Evolutionary conservation across 1,140 invertebrate species (phyloP), one percentile per base, ranked within the genome.

Genomic region (Metaphire vulgaris): DNA sequence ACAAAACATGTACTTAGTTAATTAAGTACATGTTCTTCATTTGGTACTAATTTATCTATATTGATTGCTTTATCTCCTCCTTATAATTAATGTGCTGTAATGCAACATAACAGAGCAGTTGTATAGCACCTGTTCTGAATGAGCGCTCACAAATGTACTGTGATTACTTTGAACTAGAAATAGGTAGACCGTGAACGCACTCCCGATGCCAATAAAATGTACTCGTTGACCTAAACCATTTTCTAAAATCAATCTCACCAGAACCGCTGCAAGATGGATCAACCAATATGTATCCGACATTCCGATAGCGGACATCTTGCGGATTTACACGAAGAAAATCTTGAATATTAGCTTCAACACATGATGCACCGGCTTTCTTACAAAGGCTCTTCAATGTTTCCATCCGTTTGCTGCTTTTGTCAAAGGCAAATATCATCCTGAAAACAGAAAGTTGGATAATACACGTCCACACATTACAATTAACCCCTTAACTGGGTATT

Each of bases 191-290:
- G n/a, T n/a, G n/a, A n/a, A n/a, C n/a, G n/a, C n/a, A n/a, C n/a
- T n/a, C n/a, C n/a, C n/a, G 41, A 56, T 6, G 41, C 41, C 41
- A 56, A 56, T 12, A 21, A 6, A 6, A 56, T 56, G 41, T 6
- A 56, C 21, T 6, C 21, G 41, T 6, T 56, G 41, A 21, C 41
- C 21, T 12, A 56, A 56, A 21, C 41, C 41, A 12, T 6, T 6
- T 12, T 16, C 28, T 14, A 6, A 33, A 33, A n/a, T 6, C 34
- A 26, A 6, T 84, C 79, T 84, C 89, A 90, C 97, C 97, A 86
- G 93, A 94, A 64, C 96, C 96, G 77, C 94, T 94, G 87, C 96
- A 99, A 76, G 93, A 94, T 1, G 96, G 96, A 89, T 99, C 97
- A 0, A 99, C 90, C 29, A 99, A 86, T 79, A 98, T 92, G 82